A percentile compares a stretch with the other conserved stretches of the same genome.
Conservation (phyloP, 2,888 invertebrate species). For the Coelinius sp. region DNA sequence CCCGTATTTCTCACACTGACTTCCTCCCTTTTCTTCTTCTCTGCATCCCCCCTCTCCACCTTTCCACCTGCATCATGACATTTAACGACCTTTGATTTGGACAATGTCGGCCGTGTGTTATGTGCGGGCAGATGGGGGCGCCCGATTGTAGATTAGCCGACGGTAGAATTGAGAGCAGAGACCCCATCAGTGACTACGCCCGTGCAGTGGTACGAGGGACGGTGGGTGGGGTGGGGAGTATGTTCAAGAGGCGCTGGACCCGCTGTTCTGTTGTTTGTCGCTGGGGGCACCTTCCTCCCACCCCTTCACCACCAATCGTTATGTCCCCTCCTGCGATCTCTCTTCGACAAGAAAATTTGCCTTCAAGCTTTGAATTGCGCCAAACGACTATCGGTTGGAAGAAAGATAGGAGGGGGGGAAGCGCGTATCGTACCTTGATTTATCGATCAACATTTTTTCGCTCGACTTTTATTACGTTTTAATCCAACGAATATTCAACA, state of each 20-base stretch:
- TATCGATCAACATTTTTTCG: slow-evolving; percentile 64
- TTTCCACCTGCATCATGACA: neutral
- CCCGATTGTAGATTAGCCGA: neutral
- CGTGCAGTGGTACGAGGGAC: neutral
- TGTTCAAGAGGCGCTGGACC: neutral
- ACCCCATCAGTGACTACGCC: slow-evolving; percentile 11
- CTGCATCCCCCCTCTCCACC: no score
- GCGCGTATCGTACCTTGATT: slow-evolving; percentile 54
- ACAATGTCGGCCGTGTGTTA: neutral
- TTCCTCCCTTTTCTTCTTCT: no score
- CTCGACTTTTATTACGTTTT: slow-evolving; percentile 63
- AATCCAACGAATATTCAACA: slow-evolving; percentile 56
- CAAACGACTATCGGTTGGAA: slow-evolving; percentile 10
- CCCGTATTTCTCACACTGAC: neutral
- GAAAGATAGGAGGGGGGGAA: neutral
- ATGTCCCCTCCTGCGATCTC: slow-evolving; percentile 30
- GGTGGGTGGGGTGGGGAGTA: neutral
- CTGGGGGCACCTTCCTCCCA: neutral
- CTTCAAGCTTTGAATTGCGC: slow-evolving; percentile 51
- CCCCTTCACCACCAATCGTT: slow-evolving; percentile 1
- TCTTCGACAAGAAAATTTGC: slow-evolving; percentile 61
- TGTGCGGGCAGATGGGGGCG: neutral
- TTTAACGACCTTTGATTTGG: slow-evolving; percentile 14
- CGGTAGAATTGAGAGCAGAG: neutral
- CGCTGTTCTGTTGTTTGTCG: neutral